Base-by-base conservation (phyloP, 2,113 vertebrate species). In the Cepphus grylle region DNA sequence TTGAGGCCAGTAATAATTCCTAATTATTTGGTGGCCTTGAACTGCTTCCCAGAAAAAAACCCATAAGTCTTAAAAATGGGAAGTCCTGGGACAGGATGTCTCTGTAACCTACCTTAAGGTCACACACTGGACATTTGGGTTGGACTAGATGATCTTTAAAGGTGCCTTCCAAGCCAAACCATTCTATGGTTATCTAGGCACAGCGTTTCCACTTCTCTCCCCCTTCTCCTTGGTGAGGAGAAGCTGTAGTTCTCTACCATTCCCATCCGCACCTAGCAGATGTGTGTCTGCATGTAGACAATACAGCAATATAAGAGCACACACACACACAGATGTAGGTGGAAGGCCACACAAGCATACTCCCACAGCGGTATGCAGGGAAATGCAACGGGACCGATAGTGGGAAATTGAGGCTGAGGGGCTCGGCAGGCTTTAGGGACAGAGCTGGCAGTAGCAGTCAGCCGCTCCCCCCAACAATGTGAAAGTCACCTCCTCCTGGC, bases 301-400 rank as follows among this genome's bases (percentile, higher is more conserved):
- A 27, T 9, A n/a, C 0, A 47, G 27, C 27, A 26, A 8, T 6
- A 8, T 11, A 40, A 62, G 32, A 38, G 22, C 61, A 3, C 22
- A 25, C 16, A 36, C 8, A 19, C 26, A 30, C 15, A 49, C 0
- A 21, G 36, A 26, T 0, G 0, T 3, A 12, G 36, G 26, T 38
- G 58, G 38, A 47, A 73, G 69, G 56, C 8, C 15, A 23, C 40
- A 53, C 3, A 74, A 47, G 9, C 38, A 38, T 26, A 71, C 42
- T 32, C 56, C 70, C 52, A 47, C 32, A 53, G 52, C n/a, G 52
- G 12, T 3, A 6, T 1, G 5, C n/a, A 59, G 50, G 55, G n/a
- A 15, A 19, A 10, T 14, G 29, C 13, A 40, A 5, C 13, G 23
- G 59, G 49, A 38, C 12, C 30, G 26, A 29, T 2, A 9, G 11